A percentile compares a stretch with the other conserved stretches of the same genome.
Conservation (phyloP, 2,113 vertebrate genomes). For the Heterochromis multidens region DNA sequence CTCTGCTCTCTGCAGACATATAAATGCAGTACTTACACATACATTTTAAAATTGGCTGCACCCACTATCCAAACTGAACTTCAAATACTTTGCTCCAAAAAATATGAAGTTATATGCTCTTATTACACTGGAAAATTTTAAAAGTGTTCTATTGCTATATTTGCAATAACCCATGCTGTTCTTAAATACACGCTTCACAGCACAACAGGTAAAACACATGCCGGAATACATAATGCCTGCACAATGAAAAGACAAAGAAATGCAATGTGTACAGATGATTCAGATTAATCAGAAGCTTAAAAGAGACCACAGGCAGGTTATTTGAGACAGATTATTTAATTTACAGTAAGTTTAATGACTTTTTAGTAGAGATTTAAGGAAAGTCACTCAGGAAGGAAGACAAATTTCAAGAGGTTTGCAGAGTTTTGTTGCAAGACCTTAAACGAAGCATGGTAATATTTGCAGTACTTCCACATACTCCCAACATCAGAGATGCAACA, state of each 20-base stretch:
- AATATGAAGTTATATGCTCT: neutral
- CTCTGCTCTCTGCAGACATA: neutral
- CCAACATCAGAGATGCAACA: neutral
- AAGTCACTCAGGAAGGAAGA: neutral
- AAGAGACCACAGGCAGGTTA: neutral
- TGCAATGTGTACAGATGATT: neutral
- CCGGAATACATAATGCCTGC: neutral
- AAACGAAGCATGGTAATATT: neutral
- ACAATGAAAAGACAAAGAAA: neutral
- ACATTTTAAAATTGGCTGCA: neutral
- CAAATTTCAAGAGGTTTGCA: no score
- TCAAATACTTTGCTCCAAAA: neutral
- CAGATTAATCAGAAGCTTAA: neutral
- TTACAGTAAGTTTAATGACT: fast-evolving
- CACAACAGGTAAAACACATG: neutral
- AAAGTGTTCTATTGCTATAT: neutral
- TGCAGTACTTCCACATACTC: neutral
- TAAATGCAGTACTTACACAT: neutral
- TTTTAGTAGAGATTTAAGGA: neutral
- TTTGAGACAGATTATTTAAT: neutral
- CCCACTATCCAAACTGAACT: neutral
- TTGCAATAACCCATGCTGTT: neutral
- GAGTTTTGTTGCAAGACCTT: neutral
- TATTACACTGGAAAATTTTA: neutral
- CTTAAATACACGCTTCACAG: neutral